Base-by-base conservation (phyloP, 2,888 invertebrate species). In the Mongoloraphidia duomilia region DNA sequence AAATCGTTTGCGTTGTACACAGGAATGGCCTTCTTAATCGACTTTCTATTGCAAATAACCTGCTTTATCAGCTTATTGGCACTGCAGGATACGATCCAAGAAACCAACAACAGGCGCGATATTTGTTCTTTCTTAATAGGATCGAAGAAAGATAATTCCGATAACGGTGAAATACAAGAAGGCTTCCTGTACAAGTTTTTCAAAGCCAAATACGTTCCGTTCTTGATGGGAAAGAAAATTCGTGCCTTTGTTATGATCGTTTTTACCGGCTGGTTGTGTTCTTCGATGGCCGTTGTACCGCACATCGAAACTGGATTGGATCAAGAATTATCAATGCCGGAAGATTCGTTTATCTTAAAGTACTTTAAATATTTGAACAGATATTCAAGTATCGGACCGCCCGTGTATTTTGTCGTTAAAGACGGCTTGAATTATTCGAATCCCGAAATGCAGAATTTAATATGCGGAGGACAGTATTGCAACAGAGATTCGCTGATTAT, bases 1-100 rank as follows among this genome's bases (percentile, higher is more conserved):
- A 79, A 81, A 57, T 91, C 94, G 0, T 99, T 98, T 72, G 95
- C 96, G 13, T 72, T 97, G 34, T 98, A 97, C 67, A 97, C 98
- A 3, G 96, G 90, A 50, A 82, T 92, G 71, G 97, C 98, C 11
- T 75, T 99, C 44, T 71, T 97, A 2, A 80, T 98, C 47, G 94
- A 97, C 72, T 96, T 98, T 69, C 60, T 97, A 50, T 78, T 98
- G 51, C 95, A 96, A 71, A 86, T 97, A 60, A 94, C 97, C 0
- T 91, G 93, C 67, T 98, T 98, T 67, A 83, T 97, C 48, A 86
- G 91, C 57, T 74, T 98, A 44, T 74, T 98, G 55, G 79, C 93
- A 2, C 67, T 79, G 52, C 17, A 17, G 4, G 97, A 98, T 65
- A 86, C 88, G 1, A 72, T 77, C 52, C 70, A 96, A 33, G 89